These are phyloP conservation scores for Diacarnus erythraeanus DNA, from an alignment of 37 sponge, comb jelly and placozoan genomes.

Conservation along the genomic window DNA sequence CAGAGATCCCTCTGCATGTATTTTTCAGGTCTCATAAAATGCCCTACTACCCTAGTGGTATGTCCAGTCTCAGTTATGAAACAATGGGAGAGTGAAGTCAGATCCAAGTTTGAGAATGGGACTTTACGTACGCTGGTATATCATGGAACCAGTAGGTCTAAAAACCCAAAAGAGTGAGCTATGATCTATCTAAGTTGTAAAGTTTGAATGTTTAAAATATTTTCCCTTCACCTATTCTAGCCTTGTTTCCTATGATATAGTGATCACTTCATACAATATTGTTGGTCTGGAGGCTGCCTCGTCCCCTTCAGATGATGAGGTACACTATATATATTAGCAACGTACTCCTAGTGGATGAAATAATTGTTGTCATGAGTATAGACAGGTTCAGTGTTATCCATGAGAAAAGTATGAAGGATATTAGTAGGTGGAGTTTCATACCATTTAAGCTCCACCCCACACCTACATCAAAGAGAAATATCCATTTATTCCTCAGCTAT, in stretches of 20 bases:
- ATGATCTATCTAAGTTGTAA: background rate
- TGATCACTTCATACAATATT: constrained; percentile 72
- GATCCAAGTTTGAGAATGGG: constrained; percentile 21
- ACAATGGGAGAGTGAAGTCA: constrained; percentile 74
- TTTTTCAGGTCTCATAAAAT: constrained; percentile 21
- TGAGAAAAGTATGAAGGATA: too few species aligned
- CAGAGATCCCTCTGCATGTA: background rate
- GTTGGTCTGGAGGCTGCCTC: constrained; percentile 50
- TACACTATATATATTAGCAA: too few species aligned
- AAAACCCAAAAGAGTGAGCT: constrained; percentile 45
- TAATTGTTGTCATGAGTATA: too few species aligned
- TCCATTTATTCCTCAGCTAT: too few species aligned
- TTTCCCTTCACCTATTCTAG: constrained; percentile 38
- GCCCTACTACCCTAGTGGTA: constrained; percentile 61
- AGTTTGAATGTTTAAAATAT: constrained; percentile 6
- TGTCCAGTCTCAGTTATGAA: constrained; percentile 63
- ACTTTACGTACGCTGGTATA: constrained; percentile 32
- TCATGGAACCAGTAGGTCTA: constrained; percentile 53
- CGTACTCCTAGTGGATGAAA: too few species aligned
- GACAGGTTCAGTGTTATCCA: too few species aligned
- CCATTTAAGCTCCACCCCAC: too few species aligned
- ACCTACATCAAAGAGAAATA: too few species aligned
- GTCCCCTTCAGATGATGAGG: background rate
- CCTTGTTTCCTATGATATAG: constrained; percentile 53
- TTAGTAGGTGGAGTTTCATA: too few species aligned